A percentile compares a stretch with the other conserved stretches of the same genome.
phyloP scores from a whole-genome alignment of 2,888 invertebrate species.

The Drosophila merina region DNA sequence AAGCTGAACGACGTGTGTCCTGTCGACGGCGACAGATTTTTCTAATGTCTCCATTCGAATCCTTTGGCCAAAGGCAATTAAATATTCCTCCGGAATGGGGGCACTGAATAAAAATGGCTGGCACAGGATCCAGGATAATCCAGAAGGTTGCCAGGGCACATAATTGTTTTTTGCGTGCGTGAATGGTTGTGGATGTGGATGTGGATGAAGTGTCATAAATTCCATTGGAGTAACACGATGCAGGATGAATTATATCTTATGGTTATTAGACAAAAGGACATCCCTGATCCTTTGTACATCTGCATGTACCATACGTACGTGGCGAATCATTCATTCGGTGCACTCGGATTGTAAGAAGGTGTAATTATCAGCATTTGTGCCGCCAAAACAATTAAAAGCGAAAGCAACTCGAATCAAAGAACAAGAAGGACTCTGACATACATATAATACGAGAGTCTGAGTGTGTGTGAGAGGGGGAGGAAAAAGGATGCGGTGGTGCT shows the following conservation, averaged over 20 bases:
- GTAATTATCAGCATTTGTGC: constrained; percentile 80
- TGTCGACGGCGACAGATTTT: constrained; percentile 78
- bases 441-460: constrained; percentile 48
- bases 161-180: constrained; percentile 69
- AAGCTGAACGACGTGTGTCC: constrained; percentile 57
- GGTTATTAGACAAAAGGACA: constrained; percentile 73
- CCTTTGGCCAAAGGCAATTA: constrained; percentile 75
- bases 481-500: neutral
- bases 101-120: constrained; percentile 24
- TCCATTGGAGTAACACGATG: constrained; percentile 63
- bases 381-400: constrained; percentile 68
- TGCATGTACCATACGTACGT: constrained; percentile 4
- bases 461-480: neutral
- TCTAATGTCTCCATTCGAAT: constrained; percentile 81
- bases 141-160: constrained; percentile 18
- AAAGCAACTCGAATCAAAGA: constrained; percentile 52
- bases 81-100: constrained; percentile 49
- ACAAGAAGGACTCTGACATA: constrained; percentile 62
- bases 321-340: constrained; percentile 47
- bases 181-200: constrained; percentile 36
- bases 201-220: constrained; percentile 66
- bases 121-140: constrained; percentile 10
- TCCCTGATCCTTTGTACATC: constrained; percentile 21
- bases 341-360: constrained; percentile 28
- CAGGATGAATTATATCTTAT: constrained; percentile 75